Conservation (phyloP, 2,113 vertebrate genomes). For the Corynorhinus townsendii region DNA sequence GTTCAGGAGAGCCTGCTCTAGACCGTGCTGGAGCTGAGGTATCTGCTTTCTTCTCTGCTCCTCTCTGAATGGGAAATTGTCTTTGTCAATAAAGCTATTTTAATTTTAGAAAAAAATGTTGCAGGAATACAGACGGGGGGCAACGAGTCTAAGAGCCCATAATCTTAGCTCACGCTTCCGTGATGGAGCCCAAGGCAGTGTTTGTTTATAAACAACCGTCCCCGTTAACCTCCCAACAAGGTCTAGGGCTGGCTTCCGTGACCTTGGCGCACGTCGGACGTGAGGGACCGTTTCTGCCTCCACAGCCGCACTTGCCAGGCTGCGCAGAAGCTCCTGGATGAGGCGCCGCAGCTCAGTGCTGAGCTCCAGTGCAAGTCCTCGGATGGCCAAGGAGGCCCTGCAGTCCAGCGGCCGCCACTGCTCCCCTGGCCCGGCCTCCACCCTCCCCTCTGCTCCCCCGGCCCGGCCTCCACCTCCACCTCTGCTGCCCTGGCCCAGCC, state of each 20-base stretch:
- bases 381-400: neutral
- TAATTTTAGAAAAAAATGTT: neutral
- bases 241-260: neutral
- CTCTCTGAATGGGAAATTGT: neutral
- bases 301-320: neutral
- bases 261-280: neutral
- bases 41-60: neutral
- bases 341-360: neutral
- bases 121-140: neutral
- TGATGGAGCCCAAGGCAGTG: neutral
- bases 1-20: neutral
- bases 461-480: neutral
- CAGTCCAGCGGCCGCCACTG: fast-evolving
- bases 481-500: neutral
- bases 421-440: neutral
- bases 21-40: neutral
- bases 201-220: neutral
- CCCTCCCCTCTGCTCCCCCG: neutral
- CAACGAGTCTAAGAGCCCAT: neutral
- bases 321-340: neutral
- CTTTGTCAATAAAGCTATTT: neutral
- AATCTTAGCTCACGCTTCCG: neutral
- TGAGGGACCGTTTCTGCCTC: neutral
- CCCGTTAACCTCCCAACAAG: neutral
- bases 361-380: neutral